Conservation (phyloP, 2,797 vertebrate genomes). For the Prionace glauca region DNA sequence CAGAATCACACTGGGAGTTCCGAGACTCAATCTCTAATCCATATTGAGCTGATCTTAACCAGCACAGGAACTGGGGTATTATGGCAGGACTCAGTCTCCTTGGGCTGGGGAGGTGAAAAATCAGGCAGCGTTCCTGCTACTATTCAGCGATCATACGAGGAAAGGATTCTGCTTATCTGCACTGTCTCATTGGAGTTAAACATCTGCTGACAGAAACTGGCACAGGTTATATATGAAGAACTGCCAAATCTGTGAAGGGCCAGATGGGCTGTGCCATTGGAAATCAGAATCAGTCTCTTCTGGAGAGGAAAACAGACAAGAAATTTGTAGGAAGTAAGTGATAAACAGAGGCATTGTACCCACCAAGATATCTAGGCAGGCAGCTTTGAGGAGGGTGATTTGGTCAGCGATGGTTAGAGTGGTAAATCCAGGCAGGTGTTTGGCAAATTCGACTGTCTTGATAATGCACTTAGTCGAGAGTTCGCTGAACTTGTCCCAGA, state of each 20-base stretch:
- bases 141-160: not conserved
- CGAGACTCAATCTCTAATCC: not conserved
- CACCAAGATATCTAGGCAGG: constrained; percentile 96
- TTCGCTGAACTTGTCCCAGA: constrained; percentile 99
- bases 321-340: not conserved
- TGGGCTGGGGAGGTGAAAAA: not conserved
- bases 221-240: not conserved
- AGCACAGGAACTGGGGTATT: too few species aligned
- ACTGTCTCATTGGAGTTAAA: not conserved
- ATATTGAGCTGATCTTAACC: not conserved
- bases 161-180: not conserved
- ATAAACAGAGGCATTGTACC: constrained; percentile 41
- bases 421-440: constrained; percentile 94
- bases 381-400: constrained; percentile 96
- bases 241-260: not conserved
- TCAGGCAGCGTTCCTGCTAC: not conserved
- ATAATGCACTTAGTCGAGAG: constrained; percentile 98
- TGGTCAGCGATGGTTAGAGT: constrained; percentile 95
- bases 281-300: not conserved
- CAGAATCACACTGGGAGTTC: not conserved
- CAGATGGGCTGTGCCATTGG: not conserved
- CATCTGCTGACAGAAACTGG: not conserved
- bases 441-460: constrained; percentile 97
- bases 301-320: not conserved
- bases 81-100: not conserved